These are phyloP conservation scores for Rhynchotus rufescens DNA, from an alignment of 2,797 vertebrate species.

Conservation along the genomic window DNA sequence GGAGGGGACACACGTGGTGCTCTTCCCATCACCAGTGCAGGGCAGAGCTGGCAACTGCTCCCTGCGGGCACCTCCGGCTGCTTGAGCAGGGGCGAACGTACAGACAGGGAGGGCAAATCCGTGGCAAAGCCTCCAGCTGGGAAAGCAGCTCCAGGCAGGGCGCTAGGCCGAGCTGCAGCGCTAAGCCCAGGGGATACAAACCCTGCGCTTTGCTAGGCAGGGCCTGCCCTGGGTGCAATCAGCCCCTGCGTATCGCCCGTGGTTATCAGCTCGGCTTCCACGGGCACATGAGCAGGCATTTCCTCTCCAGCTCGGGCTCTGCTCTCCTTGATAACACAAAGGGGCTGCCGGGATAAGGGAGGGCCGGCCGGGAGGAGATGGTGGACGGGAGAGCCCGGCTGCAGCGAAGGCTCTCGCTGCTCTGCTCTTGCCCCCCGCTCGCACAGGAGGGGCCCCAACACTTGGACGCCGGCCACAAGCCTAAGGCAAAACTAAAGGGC, in stretches of 20 bases:
- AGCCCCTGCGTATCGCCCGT: fast-evolving
- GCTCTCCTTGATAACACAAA: not conserved
- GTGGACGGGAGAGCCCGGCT: not conserved
- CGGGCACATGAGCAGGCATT: not conserved
- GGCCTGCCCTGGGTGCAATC: fast-evolving
- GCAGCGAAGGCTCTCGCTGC: not conserved
- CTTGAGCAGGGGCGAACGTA: not conserved
- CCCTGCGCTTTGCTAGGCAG: not conserved
- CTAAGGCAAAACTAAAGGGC: not conserved
- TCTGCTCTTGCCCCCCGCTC: fast-evolving
- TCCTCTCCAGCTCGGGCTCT: not conserved
- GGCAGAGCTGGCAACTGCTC: not conserved
- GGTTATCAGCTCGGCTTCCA: fast-evolving
- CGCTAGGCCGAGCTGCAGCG: not conserved
- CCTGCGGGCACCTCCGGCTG: fast-evolving
- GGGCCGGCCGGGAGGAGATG: fast-evolving
- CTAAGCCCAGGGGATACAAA: not conserved
- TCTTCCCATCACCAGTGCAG: not conserved
- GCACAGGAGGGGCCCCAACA: not conserved
- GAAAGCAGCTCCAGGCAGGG: not conserved
- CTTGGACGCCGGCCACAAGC: not conserved
- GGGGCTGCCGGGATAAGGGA: not conserved
- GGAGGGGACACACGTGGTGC: too few relatives aligned
- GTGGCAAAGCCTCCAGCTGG: not conserved
- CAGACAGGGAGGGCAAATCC: not conserved